Conservation (phyloP, 2,113 vertebrate species). For the Emydura subglobosa region DNA sequence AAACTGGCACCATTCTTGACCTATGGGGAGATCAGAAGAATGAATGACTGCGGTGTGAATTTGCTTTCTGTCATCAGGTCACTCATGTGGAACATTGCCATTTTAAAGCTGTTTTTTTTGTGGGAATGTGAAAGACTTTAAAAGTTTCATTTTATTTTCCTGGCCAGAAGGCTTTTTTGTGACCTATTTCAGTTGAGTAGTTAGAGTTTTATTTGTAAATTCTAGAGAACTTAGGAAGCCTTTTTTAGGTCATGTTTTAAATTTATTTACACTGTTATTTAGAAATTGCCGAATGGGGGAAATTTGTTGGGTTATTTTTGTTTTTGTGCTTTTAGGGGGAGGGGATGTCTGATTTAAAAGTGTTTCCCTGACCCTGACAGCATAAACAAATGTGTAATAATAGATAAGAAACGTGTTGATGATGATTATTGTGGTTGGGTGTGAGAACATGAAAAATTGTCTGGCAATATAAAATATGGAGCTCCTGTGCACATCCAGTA, state of each 20-base stretch:
- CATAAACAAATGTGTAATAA: neutral
- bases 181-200: neutral
- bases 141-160: constrained; percentile 1
- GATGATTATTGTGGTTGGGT: neutral
- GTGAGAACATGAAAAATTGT: neutral
- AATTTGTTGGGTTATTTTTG: neutral
- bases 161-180: neutral
- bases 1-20: neutral
- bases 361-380: neutral
- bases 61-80: constrained; percentile 47
- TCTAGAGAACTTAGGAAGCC: neutral
- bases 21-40: neutral
- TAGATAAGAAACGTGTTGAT: fast-evolving
- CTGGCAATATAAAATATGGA: neutral
- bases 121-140: neutral
- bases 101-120: constrained; percentile 3
- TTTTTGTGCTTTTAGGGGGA: neutral
- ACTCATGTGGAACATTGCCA: constrained; percentile 10
- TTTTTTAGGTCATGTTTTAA: neutral
- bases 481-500: neutral
- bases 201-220: neutral
- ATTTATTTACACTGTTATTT: neutral
- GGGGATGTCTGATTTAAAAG: neutral
- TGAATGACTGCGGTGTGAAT: constrained; percentile 2
- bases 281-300: neutral